A percentile compares a stretch with the other conserved stretches of the same genome.
phyloP scores from a whole-genome alignment of 64 coral and sea anemone genomes.

The Stichodactyla mertensii region DNA sequence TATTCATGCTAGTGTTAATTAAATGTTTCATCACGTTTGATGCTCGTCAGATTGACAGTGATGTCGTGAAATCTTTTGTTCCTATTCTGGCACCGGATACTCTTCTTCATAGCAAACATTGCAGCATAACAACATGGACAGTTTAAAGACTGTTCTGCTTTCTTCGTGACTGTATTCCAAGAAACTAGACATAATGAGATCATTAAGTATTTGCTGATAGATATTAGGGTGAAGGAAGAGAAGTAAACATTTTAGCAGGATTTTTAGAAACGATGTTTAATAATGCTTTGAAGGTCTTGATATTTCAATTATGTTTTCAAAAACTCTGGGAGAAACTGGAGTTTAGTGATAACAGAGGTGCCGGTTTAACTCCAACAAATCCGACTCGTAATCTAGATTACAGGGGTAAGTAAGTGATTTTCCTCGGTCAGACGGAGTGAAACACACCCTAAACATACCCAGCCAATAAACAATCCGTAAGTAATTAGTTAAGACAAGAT shows the following conservation, averaged over 20 bases:
- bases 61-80: neutral
- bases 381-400: neutral
- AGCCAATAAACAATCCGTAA: neutral
- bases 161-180: neutral
- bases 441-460: neutral
- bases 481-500: neutral
- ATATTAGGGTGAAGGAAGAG: too few relatives aligned
- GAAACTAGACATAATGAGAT: neutral
- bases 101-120: neutral
- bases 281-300: neutral
- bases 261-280: too few relatives aligned
- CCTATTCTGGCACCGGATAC: neutral
- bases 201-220: too few relatives aligned
- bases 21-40: conserved; percentile 2
- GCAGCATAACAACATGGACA: neutral
- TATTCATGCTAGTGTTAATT: conserved; percentile 2
- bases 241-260: too few relatives aligned
- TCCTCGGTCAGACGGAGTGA: neutral
- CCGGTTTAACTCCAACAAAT: neutral
- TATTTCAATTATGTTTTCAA: neutral
- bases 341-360: neutral
- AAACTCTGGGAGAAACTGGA: neutral
- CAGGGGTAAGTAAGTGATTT: neutral
- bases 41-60: neutral
- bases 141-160: neutral